These are phyloP conservation scores for Pocillopora meandrina DNA, from an alignment of 92 coral and sea anemone species.

Conservation along the genomic window DNA sequence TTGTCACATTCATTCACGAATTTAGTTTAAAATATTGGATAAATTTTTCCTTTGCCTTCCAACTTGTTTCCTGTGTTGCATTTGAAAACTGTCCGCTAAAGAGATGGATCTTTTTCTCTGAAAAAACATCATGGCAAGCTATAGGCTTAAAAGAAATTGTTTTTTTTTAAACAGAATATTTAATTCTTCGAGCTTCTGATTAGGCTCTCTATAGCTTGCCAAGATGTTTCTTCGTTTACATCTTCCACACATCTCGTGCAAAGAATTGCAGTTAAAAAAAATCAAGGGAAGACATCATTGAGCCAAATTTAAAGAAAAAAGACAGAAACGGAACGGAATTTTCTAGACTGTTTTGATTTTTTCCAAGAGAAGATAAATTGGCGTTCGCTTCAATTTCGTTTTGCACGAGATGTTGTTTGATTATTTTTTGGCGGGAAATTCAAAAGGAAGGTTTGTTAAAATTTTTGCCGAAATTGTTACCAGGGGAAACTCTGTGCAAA, in stretches of 20 bases:
- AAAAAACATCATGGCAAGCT: too few species aligned
- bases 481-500: slow-evolving; percentile 21
- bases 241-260: background rate
- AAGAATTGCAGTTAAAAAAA: background rate
- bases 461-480: background rate
- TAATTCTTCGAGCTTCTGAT: too few species aligned
- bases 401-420: background rate
- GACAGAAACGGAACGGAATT: background rate
- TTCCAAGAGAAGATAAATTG: background rate
- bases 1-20: too few species aligned
- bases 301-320: background rate
- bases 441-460: background rate
- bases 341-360: background rate
- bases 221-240: too few species aligned
- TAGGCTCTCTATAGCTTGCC: too few species aligned
- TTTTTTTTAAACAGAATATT: too few species aligned
- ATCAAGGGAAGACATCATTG: background rate
- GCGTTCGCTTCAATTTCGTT: background rate
- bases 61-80: background rate
- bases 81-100: background rate
- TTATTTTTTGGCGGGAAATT: background rate
- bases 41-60: background rate
- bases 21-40: background rate
- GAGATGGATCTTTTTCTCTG: too few species aligned
- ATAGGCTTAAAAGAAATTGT: too few species aligned